Percentiles rank a stretch among this genome's conserved stretches.
phyloP scores from a whole-genome alignment of 2,113 vertebrate species.

The Mixornis gularis region DNA sequence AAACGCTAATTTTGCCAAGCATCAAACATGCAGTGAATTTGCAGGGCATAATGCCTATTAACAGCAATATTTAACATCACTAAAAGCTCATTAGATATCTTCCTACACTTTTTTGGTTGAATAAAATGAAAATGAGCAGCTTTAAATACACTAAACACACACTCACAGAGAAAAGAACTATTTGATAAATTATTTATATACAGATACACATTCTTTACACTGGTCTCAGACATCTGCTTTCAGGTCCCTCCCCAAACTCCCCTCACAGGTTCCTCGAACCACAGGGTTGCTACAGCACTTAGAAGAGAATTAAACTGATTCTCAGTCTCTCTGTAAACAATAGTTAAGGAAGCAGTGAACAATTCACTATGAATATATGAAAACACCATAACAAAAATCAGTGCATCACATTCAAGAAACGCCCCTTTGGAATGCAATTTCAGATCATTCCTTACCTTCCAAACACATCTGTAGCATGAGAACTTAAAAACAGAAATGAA shows the following conservation, averaged over 20 bases:
- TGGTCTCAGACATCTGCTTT: conserved; percentile 72
- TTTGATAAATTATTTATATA: conserved; percentile 86
- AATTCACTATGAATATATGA: conserved; percentile 69
- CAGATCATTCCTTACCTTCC: conserved; percentile 59
- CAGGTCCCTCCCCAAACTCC: conserved; percentile 42
- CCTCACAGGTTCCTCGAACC: conserved; percentile 73
- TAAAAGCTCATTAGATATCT: conserved; percentile 77
- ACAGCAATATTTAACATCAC: conserved; percentile 88
- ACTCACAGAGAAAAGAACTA: conserved; percentile 76
- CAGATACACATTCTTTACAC: conserved; percentile 93
- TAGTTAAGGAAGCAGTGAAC: conserved; percentile 73
- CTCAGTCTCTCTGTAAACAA: conserved; percentile 80
- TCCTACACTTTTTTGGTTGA: conserved; percentile 75
- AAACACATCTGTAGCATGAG: conserved; percentile 55
- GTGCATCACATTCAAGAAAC: conserved; percentile 81
- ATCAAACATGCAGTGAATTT: conserved; percentile 91
- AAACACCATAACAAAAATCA: conserved; percentile 78
- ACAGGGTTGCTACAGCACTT: conserved; percentile 73
- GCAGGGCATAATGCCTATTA: conserved; percentile 82
- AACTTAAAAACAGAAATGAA: conserved; percentile 28
- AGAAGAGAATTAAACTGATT: conserved; percentile 66
- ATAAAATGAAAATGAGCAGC: conserved; percentile 82
- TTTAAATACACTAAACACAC: conserved; percentile 82
- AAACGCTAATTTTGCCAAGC: conserved; percentile 82
- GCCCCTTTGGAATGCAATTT: conserved; percentile 61